A percentile compares a stretch with the other conserved stretches of the same genome.
phyloP scores from a whole-genome alignment of 2,888 invertebrate genomes.

The Steinernema scapterisci region DNA sequence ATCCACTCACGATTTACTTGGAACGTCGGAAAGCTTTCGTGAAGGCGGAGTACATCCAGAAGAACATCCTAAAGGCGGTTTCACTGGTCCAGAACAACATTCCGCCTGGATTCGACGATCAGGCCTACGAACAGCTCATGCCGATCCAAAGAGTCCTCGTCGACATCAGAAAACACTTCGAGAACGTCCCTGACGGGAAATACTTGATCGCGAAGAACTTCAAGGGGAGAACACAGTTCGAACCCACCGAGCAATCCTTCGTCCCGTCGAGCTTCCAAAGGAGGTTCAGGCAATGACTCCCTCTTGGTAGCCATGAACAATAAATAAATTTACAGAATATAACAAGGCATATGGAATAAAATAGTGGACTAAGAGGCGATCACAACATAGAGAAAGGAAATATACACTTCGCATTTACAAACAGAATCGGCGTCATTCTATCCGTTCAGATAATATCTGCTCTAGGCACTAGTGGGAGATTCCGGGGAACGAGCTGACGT shows the following conservation, averaged over 20 bases:
- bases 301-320: neutral
- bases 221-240: neutral
- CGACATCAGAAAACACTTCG: neutral
- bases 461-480: conserved; percentile 26
- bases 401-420: conserved; percentile 34
- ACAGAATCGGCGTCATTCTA: conserved; percentile 33
- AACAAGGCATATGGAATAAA: conserved; percentile 7
- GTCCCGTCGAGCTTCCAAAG: conserved; percentile 9
- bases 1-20: neutral
- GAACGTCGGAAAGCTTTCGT: neutral
- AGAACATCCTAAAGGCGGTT: no score
- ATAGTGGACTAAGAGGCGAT: neutral
- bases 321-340: conserved; percentile 20
- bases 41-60: neutral
- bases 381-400: conserved; percentile 31
- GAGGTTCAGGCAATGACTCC: neutral
- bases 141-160: neutral
- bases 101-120: conserved; percentile 6
- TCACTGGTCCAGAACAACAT: no score
- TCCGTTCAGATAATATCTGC: conserved; percentile 16
- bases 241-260: neutral
- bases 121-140: neutral
- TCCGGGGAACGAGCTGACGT: conserved; percentile 59
- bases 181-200: neutral
- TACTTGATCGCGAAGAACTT: neutral